These are phyloP conservation scores for Epinephelus cyanopodus DNA, from an alignment of 2,113 vertebrate species.

Conservation along the genomic window DNA sequence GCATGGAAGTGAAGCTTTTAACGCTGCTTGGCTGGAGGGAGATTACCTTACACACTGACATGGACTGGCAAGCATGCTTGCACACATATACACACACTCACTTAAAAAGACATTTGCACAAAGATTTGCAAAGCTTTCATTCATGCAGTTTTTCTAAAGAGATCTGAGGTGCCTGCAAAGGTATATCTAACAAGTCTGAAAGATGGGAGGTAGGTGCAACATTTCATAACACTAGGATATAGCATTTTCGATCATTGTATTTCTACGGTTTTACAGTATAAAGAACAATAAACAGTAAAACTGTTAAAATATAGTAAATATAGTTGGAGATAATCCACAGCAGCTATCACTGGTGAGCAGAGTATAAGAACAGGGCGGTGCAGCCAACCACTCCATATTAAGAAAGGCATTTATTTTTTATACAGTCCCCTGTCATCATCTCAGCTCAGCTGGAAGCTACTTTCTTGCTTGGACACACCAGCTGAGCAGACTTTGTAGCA, in stretches of 20 bases:
- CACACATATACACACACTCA: conserved; percentile 22
- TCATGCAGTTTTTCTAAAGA: conserved; percentile 15
- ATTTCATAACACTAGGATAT: background rate
- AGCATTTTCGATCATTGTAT: background rate
- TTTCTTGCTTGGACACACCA: background rate
- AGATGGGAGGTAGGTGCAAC: background rate
- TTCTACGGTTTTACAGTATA: background rate
- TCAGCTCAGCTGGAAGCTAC: conserved; percentile 12
- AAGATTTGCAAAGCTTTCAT: conserved; percentile 31
- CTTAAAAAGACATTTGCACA: conserved; percentile 26
- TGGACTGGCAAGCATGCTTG: conserved; percentile 17
- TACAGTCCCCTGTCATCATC: background rate
- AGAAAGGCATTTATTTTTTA: conserved; percentile 5
- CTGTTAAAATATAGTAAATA: background rate
- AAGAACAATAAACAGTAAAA: background rate
- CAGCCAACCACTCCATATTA: conserved; percentile 1
- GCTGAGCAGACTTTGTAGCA: background rate
- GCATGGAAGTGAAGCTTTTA: conserved; percentile 63
- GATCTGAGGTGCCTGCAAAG: background rate
- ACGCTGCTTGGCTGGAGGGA: conserved; percentile 44
- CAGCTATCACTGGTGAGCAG: conserved; percentile 1
- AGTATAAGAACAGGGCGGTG: background rate
- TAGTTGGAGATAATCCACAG: background rate
- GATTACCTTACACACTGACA: conserved; percentile 60
- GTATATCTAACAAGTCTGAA: conserved; percentile 8